Base-by-base conservation (phyloP, 2,797 vertebrate genomes). In the Darevskia nairensis region DNA sequence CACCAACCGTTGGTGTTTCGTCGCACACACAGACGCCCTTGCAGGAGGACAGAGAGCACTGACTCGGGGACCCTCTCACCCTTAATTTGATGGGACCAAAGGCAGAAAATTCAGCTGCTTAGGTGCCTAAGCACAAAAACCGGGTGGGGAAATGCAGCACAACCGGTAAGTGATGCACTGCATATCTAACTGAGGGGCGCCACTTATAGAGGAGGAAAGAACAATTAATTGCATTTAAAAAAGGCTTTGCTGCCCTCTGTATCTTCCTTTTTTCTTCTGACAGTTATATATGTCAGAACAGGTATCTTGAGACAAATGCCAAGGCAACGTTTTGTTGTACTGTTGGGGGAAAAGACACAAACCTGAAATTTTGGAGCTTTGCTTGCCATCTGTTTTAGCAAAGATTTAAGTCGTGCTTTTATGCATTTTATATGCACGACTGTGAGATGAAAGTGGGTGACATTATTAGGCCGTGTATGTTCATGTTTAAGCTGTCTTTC, bases 151-250 rank as follows among this genome's bases (percentile, higher is more conserved):
- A 93, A 97, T 97, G 97, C 96, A 95, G 95, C 92, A 76, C 78
- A 89, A 91, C 92, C 95, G 97, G 97, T 97, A 97, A 97, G 97
- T 94, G 80, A 93, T 90, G 23, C 44, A 92, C 50, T 75, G 46
- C 92, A 88, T 89, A 91, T 91, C 82, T 81, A 84, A 91, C 69
- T 76, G 75, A 74, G 69, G 90, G 89, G 81, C 72, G 88, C 85
- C 91, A 93, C 82, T 85, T 77, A 86, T 81, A 88, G 84, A 92
- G 90, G 86, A 90, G 27, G 35, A 29, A 68, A 77, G 77, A n/a
- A 61, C 11, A 69, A 29, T 61, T 41, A 44, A 71, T 74, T 92
- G 87, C 23, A 86, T 88, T 90, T 69, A 87, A 86, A 94, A 44
- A n/a, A 86, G 64, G 85, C 76, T 69, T 90, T 92, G 46, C 21